Base-by-base conservation (phyloP, 2,113 vertebrate genomes). In the Pachypanchax playfairii region DNA sequence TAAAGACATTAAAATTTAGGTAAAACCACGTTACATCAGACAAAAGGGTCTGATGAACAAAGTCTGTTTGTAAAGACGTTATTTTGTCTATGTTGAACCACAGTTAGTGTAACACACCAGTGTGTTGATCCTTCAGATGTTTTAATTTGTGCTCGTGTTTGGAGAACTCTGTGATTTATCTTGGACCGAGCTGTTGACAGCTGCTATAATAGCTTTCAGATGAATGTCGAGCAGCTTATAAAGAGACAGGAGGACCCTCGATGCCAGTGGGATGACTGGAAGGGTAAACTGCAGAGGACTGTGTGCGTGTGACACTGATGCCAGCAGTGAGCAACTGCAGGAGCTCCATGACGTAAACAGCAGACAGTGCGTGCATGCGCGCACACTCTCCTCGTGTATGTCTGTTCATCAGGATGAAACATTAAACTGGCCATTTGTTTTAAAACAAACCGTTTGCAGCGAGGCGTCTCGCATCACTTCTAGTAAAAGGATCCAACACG, bases 221-320 rank as follows among this genome's bases (percentile, higher is more conserved):
- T 77, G 35, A 73, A 73, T 83, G 71, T 35, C 17, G 31, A 14
- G 50, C 52, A 50, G 63, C 68, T 70, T 69, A 42, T 65, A 70
- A 64, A 82, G 59, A 55, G 56, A 22, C 55, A 59, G 73, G 76
- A 80, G 51, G 55, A 36, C 68, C 67, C 63, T 55, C 60, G 63
- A 42, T 81, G 73, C 78, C 77, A 83, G 66, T 29, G 50, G 59
- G 60, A 76, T 83, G 79, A 83, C 79, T 75, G 77, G 38, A 61
- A 61, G 59, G 49, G 29, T 53, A 22, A 58, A 56, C 62, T 55
- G 44, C 36, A 39, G 46, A 61, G 42, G 28, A 7, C 24, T 47
- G 17, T 17, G 43, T 43, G 22, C 55, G 61, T 68, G 73, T 42
- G 49, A 53, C 50, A 24, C 62, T 38, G 53, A 74, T 82, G 75